Conservation (phyloP, 2,797 vertebrate species). For the Thamnophis elegans region DNA sequence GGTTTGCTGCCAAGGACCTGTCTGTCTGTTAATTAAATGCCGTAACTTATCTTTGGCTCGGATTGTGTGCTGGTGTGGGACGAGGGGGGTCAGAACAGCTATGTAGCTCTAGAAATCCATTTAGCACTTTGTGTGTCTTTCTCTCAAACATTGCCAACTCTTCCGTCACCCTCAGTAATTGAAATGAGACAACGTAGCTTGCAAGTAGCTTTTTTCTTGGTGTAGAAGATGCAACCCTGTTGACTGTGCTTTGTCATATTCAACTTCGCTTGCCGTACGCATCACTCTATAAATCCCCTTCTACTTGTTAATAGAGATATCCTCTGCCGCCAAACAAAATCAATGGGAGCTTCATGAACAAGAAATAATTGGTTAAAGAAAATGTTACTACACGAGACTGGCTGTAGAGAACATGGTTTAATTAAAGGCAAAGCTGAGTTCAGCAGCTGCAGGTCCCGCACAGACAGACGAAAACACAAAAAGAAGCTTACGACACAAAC, state of each 20-base stretch:
- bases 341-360: neutral
- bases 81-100: too few species aligned
- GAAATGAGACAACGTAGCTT: neutral
- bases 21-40: too few species aligned
- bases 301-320: slow-evolving; percentile 1
- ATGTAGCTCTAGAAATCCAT: neutral
- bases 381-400: slow-evolving; percentile 45
- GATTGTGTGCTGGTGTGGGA: too few species aligned
- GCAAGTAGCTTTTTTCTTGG: neutral
- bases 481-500: slow-evolving; percentile 79
- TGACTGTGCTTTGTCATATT: neutral
- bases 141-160: neutral
- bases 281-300: slow-evolving; percentile 5
- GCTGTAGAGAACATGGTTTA: slow-evolving; percentile 86
- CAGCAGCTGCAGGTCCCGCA: slow-evolving; percentile 86
- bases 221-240: neutral
- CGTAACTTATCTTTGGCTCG: too few species aligned
- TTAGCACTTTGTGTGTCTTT: neutral
- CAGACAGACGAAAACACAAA: slow-evolving; percentile 82
- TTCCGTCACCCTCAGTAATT: neutral
- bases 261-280: neutral
- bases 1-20: too few species aligned
- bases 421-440: slow-evolving; percentile 93
- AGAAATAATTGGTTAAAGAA: slow-evolving; percentile 42
- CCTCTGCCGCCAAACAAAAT: neutral